Evolutionary conservation across 2,888 invertebrate genomes (phyloP).

Genomic region (Agonopterix heracliana): DNA sequence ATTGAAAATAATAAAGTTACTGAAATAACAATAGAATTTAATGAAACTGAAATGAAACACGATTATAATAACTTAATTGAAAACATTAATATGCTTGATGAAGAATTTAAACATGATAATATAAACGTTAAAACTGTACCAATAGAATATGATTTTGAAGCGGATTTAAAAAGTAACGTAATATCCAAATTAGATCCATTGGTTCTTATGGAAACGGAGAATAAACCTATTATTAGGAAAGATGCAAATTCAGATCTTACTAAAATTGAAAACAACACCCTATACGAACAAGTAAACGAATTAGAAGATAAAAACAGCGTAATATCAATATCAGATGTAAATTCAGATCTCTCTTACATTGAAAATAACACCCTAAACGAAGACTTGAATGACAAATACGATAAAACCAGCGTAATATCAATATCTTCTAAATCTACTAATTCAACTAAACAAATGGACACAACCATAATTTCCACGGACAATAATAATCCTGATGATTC

Average conservation of each 20-base stretch:
- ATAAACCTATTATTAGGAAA: not conserved
- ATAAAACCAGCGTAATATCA: conserved; percentile 7
- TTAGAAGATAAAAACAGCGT: not conserved
- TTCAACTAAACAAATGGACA: not conserved
- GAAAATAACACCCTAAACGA: not conserved
- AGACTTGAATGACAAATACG: conserved; percentile 1
- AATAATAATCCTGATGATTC: not conserved
- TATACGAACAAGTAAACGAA: not conserved
- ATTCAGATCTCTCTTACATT: not conserved
- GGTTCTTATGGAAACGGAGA: too few species aligned
- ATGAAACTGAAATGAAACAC: too few species aligned
- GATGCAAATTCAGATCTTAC: not conserved
- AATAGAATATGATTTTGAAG: too few species aligned
- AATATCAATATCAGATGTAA: too few species aligned
- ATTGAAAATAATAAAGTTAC: too few species aligned
- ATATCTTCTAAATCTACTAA: not conserved
- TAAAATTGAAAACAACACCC: not conserved
- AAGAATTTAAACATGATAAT: too few species aligned
- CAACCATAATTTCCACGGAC: not conserved
- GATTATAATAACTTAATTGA: too few species aligned
- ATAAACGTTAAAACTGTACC: too few species aligned
- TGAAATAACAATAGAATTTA: too few species aligned
- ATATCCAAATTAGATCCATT: too few species aligned
- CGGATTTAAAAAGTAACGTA: too few species aligned
- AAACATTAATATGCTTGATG: too few species aligned